phyloP scores from a whole-genome alignment of 2,888 invertebrate species.

The Sturmia bella region DNA sequence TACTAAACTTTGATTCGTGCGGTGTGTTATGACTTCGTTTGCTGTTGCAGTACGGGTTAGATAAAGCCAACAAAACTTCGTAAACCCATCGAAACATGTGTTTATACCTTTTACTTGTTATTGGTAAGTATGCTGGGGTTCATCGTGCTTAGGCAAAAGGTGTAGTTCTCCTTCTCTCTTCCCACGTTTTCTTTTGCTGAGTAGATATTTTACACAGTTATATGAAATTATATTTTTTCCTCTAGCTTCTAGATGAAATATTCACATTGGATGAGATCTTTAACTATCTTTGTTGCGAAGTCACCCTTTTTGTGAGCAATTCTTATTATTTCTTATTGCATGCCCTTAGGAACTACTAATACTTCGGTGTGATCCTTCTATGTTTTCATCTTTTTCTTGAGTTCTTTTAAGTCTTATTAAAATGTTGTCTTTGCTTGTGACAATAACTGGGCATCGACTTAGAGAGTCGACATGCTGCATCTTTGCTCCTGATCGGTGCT shows the following conservation, averaged over 20 bases:
- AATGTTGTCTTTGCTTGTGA: conserved; percentile 46
- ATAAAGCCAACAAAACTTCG: too few relatives aligned
- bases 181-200: conserved; percentile 57
- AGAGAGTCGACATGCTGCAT: conserved; percentile 63
- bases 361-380: conserved; percentile 60
- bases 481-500: conserved; percentile 67
- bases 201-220: conserved; percentile 56
- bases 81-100: too few relatives aligned
- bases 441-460: conserved; percentile 65
- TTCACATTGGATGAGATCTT: conserved; percentile 10
- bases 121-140: conserved; percentile 56
- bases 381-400: conserved; percentile 68
- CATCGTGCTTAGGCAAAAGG: too few relatives aligned
- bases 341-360: conserved; percentile 60
- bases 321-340: conserved; percentile 66
- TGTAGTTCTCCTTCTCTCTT: conserved; percentile 32
- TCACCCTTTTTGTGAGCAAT: conserved; percentile 70
- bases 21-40: conserved; percentile 75
- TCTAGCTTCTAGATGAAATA: conserved; percentile 55
- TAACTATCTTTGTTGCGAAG: conserved; percentile 65
- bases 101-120: too few relatives aligned
- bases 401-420: conserved; percentile 49
- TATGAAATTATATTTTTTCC: conserved; percentile 49
- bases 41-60: too few relatives aligned
- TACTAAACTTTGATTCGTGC: conserved; percentile 73